Percentiles rank a stretch among this genome's conserved stretches.
Conservation (phyloP, 2,888 invertebrate species). For the Sesia bembeciformis region DNA sequence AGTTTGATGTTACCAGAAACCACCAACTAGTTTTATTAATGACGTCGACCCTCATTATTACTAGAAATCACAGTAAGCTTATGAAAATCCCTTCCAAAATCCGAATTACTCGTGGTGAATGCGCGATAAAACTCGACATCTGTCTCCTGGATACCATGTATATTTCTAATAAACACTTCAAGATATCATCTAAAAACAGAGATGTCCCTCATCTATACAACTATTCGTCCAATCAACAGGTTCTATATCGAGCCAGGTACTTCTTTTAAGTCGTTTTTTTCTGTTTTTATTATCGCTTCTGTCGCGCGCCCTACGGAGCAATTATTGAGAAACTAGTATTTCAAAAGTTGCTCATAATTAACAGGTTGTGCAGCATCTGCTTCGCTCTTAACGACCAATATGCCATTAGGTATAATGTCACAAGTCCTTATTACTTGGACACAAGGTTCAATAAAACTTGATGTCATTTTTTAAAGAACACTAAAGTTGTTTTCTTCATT, state of each 20-base stretch:
- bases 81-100: no score
- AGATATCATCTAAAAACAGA: no score
- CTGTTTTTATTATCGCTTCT: constrained; percentile 15
- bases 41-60: no score
- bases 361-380: constrained; percentile 52
- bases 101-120: no score
- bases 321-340: constrained; percentile 57
- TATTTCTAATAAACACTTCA: no score
- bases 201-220: neutral
- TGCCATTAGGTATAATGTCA: neutral
- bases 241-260: constrained; percentile 28
- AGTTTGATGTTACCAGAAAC: no score
- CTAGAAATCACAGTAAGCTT: no score
- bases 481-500: constrained; percentile 25
- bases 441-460: constrained; percentile 9
- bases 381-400: constrained; percentile 11
- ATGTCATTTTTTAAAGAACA: neutral
- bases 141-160: no score
- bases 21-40: no score
- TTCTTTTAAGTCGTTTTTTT: constrained; percentile 26
- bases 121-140: no score
- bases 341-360: constrained; percentile 51
- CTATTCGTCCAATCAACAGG: constrained; percentile 27
- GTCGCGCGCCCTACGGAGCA: constrained; percentile 46
- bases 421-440: neutral